Conservation (phyloP, 2,113 vertebrate species). For the Harpagus bidentatus region DNA sequence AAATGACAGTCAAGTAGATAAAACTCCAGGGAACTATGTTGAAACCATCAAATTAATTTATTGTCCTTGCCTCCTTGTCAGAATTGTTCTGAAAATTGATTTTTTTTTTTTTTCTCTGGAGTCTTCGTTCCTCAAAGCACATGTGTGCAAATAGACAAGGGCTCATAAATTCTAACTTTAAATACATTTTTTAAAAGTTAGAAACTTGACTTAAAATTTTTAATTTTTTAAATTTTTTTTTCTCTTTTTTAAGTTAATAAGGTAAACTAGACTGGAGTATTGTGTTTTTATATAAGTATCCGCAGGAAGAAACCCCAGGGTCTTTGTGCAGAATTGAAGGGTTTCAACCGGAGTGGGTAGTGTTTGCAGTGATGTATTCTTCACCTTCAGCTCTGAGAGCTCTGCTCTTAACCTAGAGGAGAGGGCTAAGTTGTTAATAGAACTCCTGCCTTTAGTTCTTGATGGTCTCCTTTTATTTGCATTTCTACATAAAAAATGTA, state of each 20-base stretch:
- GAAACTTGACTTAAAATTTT: no score
- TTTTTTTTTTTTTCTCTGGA: not conserved
- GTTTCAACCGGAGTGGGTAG: not conserved
- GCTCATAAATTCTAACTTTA: not conserved
- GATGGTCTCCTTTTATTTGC: not conserved
- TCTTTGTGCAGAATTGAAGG: not conserved
- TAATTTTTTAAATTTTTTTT: no score
- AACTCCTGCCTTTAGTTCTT: not conserved
- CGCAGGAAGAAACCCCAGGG: not conserved
- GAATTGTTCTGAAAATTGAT: not conserved
- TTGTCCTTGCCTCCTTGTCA: not conserved
- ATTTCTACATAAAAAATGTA: not conserved
- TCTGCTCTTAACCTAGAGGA: not conserved
- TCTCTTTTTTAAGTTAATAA: not conserved
- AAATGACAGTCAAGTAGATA: not conserved
- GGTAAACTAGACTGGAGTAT: not conserved
- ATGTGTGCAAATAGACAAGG: not conserved
- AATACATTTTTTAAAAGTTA: not conserved
- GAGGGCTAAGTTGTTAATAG: not conserved
- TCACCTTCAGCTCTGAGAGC: not conserved
- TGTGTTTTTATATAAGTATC: not conserved
- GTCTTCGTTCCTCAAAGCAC: not conserved
- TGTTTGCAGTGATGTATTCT: not conserved
- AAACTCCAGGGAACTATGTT: not conserved
- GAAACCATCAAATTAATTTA: not conserved